phyloP scores from a whole-genome alignment of 2,797 vertebrate genomes.

The Vultur gryphus region DNA sequence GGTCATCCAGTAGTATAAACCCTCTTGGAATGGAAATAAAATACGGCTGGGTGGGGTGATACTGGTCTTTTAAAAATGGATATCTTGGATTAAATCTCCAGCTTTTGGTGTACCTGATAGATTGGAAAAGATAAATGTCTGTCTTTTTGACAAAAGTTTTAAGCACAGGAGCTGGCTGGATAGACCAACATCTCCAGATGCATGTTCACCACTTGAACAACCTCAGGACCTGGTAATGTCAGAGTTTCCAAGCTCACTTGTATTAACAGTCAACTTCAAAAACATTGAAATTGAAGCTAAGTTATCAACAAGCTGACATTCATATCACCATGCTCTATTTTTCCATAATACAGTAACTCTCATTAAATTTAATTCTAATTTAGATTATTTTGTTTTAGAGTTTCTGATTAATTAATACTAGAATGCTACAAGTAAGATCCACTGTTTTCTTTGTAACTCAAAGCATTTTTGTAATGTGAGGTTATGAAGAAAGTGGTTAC shows the following conservation, averaged over 20 bases:
- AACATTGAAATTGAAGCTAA: neutral
- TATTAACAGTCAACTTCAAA: neutral
- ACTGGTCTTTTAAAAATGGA: neutral
- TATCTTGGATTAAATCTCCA: neutral
- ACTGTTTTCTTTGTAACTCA: neutral
- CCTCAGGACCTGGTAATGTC: neutral
- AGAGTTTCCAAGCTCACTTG: neutral
- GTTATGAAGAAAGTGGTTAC: neutral
- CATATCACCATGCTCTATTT: neutral
- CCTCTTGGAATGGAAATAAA: neutral
- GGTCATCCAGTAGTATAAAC: neutral
- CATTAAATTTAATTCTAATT: neutral
- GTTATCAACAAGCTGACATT: neutral
- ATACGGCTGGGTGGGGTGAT: rapidly evolving
- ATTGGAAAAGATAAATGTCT: neutral
- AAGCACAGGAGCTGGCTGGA: neutral
- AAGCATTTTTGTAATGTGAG: neutral
- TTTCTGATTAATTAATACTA: neutral
- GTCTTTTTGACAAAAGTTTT: neutral
- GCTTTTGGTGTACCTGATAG: neutral
- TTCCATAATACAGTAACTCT: neutral
- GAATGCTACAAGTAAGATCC: neutral
- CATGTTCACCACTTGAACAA: neutral
- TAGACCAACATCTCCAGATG: neutral
- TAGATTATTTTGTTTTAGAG: neutral